phyloP scores from a whole-genome alignment of 2,797 vertebrate genomes.

The Cetoscarus ocellatus region DNA sequence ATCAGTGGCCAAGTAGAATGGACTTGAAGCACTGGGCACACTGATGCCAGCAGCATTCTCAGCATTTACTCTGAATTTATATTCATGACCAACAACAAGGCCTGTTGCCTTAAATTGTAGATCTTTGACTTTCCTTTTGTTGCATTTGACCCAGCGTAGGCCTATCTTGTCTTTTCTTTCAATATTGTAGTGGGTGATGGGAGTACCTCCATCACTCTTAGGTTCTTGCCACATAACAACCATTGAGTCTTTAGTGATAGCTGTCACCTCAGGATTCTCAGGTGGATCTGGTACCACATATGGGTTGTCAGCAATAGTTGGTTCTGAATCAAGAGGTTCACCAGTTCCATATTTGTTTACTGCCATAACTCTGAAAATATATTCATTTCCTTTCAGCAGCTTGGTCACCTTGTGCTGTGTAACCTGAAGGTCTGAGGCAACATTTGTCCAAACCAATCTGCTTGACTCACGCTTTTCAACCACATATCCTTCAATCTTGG shows the following conservation, averaged over 20 bases:
- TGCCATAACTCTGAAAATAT: conserved; percentile 98
- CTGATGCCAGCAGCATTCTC: conserved; percentile 97
- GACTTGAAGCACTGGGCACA: conserved; percentile 90
- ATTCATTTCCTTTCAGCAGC: conserved; percentile 97
- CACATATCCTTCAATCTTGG: conserved; percentile 93
- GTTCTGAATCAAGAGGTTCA: conserved; percentile 93
- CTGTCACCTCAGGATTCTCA: conserved; percentile 93
- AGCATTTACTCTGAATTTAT: conserved; percentile 94
- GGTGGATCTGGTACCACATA: conserved; percentile 92
- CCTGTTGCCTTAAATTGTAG: conserved; percentile 93
- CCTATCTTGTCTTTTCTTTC: conserved; percentile 93
- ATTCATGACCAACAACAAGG: conserved; percentile 93
- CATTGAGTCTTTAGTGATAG: conserved; percentile 96
- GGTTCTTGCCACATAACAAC: conserved; percentile 96
- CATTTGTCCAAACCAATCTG: conserved; percentile 95
- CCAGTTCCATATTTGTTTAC: conserved; percentile 97
- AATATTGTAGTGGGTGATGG: conserved; percentile 94
- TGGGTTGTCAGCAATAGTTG: conserved; percentile 93
- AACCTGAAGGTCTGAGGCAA: conserved; percentile 88
- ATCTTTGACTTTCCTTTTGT: conserved; percentile 93
- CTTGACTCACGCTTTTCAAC: conserved; percentile 98
- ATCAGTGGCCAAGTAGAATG: conserved; percentile 94
- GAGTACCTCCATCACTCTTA: conserved; percentile 93
- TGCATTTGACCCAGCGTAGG: conserved; percentile 97
- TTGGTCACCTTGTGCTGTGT: conserved; percentile 94